Percentiles rank a stretch among this genome's conserved stretches.
Conservation (phyloP, 2,113 vertebrate genomes). For the Emydura subglobosa region DNA sequence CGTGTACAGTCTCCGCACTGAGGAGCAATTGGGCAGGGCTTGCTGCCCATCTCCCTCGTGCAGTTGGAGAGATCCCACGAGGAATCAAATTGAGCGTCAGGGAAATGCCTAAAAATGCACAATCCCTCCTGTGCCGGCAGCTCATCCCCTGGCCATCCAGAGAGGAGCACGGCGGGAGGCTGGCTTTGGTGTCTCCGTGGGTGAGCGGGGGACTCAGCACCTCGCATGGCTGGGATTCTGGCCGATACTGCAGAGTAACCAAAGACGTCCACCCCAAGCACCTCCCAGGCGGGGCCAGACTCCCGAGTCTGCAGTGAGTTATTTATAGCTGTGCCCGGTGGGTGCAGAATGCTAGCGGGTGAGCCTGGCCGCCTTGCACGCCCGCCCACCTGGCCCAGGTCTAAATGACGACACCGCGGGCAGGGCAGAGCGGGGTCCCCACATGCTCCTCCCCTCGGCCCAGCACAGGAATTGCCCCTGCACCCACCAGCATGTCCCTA, state of each 20-base stretch:
- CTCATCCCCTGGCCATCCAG: too few relatives aligned
- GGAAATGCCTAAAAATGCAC: constrained; percentile 35
- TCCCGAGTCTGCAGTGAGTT: neutral
- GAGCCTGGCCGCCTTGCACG: neutral
- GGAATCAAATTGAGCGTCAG: constrained; percentile 24
- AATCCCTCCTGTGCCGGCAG: neutral
- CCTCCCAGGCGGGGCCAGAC: too few relatives aligned
- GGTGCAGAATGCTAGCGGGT: neutral
- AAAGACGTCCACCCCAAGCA: fast-evolving
- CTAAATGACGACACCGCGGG: neutral
- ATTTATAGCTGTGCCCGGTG: neutral
- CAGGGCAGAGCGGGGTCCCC: neutral
- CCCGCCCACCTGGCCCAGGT: neutral
- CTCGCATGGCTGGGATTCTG: neutral
- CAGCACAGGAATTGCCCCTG: neutral
- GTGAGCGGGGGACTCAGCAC: neutral
- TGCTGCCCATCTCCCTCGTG: neutral
- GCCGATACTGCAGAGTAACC: fast-evolving
- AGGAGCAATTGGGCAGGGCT: neutral
- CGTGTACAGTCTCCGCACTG: neutral
- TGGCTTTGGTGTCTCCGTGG: neutral
- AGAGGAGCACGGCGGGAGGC: neutral
- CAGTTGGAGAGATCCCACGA: neutral
- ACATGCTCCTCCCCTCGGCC: neutral
- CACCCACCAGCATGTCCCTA: neutral